Percentiles rank a stretch among this genome's conserved stretches.
Conservation (phyloP, 2,797 vertebrate genomes). For the Pseudomugil gertrudae region DNA sequence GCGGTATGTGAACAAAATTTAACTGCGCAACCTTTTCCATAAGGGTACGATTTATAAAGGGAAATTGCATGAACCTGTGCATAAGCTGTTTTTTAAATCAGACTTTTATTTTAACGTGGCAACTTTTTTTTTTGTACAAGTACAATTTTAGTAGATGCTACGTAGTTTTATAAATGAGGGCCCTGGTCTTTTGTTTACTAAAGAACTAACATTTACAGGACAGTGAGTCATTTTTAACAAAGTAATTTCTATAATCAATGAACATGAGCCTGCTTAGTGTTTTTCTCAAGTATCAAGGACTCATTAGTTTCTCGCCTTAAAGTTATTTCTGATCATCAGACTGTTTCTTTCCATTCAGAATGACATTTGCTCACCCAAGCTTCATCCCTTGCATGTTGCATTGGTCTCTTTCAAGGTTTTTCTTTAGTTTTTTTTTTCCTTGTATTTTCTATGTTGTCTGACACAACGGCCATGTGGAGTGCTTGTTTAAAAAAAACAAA, state of each 20-base stretch:
- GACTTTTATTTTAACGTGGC: too few relatives aligned
- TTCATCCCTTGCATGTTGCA: conserved; percentile 14
- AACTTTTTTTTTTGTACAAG: too few relatives aligned
- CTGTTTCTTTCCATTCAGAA: conserved; percentile 33
- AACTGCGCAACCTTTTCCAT: too few relatives aligned
- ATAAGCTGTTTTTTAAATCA: too few relatives aligned
- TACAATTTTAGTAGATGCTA: too few relatives aligned
- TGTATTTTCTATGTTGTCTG: neutral
- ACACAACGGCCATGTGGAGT: neutral
- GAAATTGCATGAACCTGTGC: too few relatives aligned
- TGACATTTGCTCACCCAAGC: conserved; percentile 40
- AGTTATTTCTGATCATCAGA: conserved; percentile 52
- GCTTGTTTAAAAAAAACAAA: conserved; percentile 9
- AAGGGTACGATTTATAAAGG: too few relatives aligned
- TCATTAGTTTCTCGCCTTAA: conserved; percentile 55
- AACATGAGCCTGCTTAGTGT: conserved; percentile 55
- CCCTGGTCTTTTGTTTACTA: conserved; percentile 12
- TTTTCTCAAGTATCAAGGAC: conserved; percentile 42
- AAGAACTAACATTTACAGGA: conserved; percentile 12
- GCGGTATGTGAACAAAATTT: too few relatives aligned
- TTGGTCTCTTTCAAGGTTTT: conserved; percentile 4
- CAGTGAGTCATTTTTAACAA: conserved; percentile 25
- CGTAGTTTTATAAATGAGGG: too few relatives aligned
- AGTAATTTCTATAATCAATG: conserved; percentile 58
- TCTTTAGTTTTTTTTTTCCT: neutral